Base-by-base conservation (phyloP, 2,888 invertebrate genomes). In the Stenodera caucasica region DNA sequence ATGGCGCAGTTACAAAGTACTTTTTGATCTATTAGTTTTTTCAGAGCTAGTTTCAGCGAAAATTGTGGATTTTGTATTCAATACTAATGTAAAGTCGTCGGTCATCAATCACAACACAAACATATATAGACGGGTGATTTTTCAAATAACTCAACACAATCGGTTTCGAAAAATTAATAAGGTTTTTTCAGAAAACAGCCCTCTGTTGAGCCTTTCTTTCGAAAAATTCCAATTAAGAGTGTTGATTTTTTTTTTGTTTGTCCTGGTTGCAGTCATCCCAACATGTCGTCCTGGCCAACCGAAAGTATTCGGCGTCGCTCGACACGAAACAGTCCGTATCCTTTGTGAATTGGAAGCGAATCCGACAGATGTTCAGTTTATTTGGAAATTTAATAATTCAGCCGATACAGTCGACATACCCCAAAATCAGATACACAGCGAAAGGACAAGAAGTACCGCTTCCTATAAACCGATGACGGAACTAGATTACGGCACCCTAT, bases 351-450 rank as follows among this genome's bases (percentile, higher is more conserved):
- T 91, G 58, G 90, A 90, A 74, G 88, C 90, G 33, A 90, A 90
- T 81, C 91, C 91, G 15, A 79, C 84, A 57, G 87, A 88, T 67
- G 84, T 89, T 35, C 83, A 82, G 68, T 90, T 89, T 80, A 83
- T 84, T 61, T 90, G 90, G 90, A 88, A 87, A 80, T 90, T 91
- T 81, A 91, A 91, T 82, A 89, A 88, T 77, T 86, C 88, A 45
- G 85, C 86, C 67, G 90, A 90, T 71, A 84, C 86, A 29, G 82
- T 88, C 65, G 89, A 90, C 79, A 86, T 90, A 70, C 85, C 88
- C 12, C 84, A 85, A 63, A 85, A 84, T 57, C 83, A 85, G 68
- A 83, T 88, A 65, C 82, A 83, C 61, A 84, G 83, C 53, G 89
- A 89, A 70, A 83, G 84, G 35, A 82, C 86, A 8, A 83, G 86